Base-by-base conservation (phyloP, 2,797 vertebrate genomes). In the Danio tinwini region DNA sequence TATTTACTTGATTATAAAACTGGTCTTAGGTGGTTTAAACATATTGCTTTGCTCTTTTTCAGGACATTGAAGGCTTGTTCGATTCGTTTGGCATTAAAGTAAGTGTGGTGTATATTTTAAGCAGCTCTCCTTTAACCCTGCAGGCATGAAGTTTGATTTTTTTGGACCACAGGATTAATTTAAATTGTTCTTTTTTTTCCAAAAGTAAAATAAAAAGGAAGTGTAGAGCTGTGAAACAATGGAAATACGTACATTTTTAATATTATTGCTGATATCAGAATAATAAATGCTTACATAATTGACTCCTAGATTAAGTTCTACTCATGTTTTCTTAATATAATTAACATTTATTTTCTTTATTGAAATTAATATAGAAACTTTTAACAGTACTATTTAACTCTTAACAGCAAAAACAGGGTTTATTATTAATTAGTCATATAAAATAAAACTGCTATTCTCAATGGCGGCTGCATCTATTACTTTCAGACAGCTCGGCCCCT, bases 1-100 rank as follows among this genome's bases (percentile, higher is more conserved):
- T 11, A 39, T 62, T 55, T 39, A 61, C 12, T 1, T 61, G 6
- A 16, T 45, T 74, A 52, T 19, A 55, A 21, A 65, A 39, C 53
- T 58, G 9, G 39, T 59, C 14, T 40, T 56, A 13, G 4, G 39
- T 44, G 7, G 21, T 62, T n/a, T 50, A 53, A 21, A 29, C 45
- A 47, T 11, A 64, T 52, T 63, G 4, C 59, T 58, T 8, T 40
- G 7, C 19, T 74, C 19, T 71, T 5, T 82, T 88, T 58, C 80
- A 97, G 96, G 95, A 95, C 85, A 90, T 97, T 78, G 96, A 97
- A 86, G 86, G 29, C 12, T 91, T 97, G 87, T 96, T 97, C 88
- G 96, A 97, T 82, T 88, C 87, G 4, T 95, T 96, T 0, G 96
- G 96, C 9, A 96, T 97, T 84, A 93, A 93, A 93, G 96, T 96